Base-by-base conservation (phyloP, 2,113 vertebrate genomes). In the Calyptommatus sinebrachiatus region DNA sequence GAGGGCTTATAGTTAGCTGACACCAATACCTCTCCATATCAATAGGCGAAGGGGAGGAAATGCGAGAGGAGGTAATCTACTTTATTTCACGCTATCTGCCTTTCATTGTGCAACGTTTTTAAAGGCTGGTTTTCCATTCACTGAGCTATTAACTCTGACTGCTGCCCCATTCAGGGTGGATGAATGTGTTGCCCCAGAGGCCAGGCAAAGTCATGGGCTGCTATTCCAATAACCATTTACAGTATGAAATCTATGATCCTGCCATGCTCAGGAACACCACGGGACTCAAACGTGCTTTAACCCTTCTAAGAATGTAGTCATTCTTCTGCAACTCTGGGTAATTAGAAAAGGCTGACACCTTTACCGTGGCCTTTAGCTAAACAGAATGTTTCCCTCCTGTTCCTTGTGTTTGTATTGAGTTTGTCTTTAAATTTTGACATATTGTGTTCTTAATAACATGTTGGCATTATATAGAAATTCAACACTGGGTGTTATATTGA, bases 41-140 rank as follows among this genome's bases (percentile, higher is more conserved):
- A 76, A 68, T 3, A 85, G 73, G 62, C 78, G 83, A 82, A 86
- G 14, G 57, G 16, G 63, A 18, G 61, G 24, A 21, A 28, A 71
- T 28, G 6, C 16, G 29, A 67, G 28, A 67, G 65, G 4, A 48
- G n/a, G 4, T 87, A 89, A 90, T 90, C 83, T 82, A 35, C 84
- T 90, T 88, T 88, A 89, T 87, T 89, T 90, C 89, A 80, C 77
- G 81, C 73, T 90, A 22, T 87, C 79, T 89, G 67, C 76, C 79
- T 78, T 85, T 80, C 45, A 80, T 81, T 91, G 86, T 90, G 73
- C 18, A 72, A 18, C 77, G 31, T 46, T 84, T 84, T 88, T 70
- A 75, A 81, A 57, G 66, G 60, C 73, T 70, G 0, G 0, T 77
- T 63, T 71, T 84, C 50, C 81, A 85, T 90, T 87, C 75, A 65